phyloP scores from a whole-genome alignment of 1,140 invertebrate species.

The Eriosoma lanigerum region DNA sequence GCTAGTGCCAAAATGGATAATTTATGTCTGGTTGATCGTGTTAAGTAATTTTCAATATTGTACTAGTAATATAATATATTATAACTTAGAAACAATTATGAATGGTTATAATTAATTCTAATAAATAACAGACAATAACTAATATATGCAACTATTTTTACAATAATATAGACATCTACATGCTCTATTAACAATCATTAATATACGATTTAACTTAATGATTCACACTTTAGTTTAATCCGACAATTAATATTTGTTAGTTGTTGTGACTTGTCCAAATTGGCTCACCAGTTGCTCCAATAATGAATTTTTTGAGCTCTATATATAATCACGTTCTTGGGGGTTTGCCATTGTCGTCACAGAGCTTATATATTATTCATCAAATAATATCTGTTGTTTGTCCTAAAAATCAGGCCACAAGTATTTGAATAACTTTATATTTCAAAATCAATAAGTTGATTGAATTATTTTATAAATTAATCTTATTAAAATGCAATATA shows the following conservation, averaged over 20 bases:
- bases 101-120: too few relatives aligned
- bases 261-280: slow-evolving; percentile 10
- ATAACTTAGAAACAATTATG: too few relatives aligned
- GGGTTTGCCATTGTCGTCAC: slow-evolving; percentile 36
- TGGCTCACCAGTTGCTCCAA: slow-evolving; percentile 21
- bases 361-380: slow-evolving; percentile 7
- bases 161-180: too few relatives aligned
- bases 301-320: slow-evolving; percentile 24
- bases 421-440: background rate
- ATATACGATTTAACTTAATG: background rate
- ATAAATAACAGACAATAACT: too few relatives aligned
- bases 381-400: slow-evolving; percentile 42
- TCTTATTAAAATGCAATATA: too few relatives aligned
- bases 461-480: too few relatives aligned
- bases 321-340: slow-evolving; percentile 43
- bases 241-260: background rate
- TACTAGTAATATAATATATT: too few relatives aligned
- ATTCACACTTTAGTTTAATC: background rate
- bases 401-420: too few relatives aligned
- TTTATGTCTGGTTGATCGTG: background rate
- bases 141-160: too few relatives aligned
- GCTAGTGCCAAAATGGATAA: background rate
- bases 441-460: background rate
- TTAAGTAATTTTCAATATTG: background rate
- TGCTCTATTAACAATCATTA: too few relatives aligned